phyloP scores from a whole-genome alignment of 2,113 vertebrate genomes.

The Narcine bancroftii region DNA sequence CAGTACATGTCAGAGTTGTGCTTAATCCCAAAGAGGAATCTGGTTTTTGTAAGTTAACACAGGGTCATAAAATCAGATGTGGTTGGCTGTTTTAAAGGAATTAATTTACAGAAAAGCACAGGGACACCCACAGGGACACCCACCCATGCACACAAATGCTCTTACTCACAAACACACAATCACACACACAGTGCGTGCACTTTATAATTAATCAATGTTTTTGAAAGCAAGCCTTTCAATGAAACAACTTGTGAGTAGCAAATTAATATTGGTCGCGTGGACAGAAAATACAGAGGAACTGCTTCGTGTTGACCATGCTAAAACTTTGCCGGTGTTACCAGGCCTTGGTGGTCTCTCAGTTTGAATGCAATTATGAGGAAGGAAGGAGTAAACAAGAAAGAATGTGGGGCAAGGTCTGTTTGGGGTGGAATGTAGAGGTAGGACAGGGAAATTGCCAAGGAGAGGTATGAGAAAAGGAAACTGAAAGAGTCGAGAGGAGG shows the following conservation, averaged over 20 bases:
- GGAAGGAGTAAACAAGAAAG: background rate
- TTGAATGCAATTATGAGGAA: background rate
- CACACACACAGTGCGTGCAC: too few species aligned
- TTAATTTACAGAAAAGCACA: too few species aligned
- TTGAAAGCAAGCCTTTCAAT: too few species aligned
- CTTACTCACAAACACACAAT: background rate
- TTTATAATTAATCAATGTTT: too few species aligned
- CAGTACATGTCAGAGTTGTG: background rate
- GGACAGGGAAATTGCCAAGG: too few species aligned
- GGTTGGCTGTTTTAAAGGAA: background rate
- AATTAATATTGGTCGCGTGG: background rate
- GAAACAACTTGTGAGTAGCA: too few species aligned
- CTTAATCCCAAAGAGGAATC: background rate
- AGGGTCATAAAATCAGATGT: background rate
- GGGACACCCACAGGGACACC: too few species aligned
- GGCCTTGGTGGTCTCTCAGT: background rate
- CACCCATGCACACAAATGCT: background rate
- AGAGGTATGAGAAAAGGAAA: background rate
- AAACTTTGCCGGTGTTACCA: background rate
- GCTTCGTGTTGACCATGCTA: too few species aligned
- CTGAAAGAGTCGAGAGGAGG: background rate
- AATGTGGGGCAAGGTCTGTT: too few species aligned
- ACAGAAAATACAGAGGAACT: background rate
- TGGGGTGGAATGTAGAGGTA: too few species aligned
- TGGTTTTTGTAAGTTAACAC: background rate